phyloP scores from a whole-genome alignment of 2,888 invertebrate species.

The Dryococelus australis region DNA sequence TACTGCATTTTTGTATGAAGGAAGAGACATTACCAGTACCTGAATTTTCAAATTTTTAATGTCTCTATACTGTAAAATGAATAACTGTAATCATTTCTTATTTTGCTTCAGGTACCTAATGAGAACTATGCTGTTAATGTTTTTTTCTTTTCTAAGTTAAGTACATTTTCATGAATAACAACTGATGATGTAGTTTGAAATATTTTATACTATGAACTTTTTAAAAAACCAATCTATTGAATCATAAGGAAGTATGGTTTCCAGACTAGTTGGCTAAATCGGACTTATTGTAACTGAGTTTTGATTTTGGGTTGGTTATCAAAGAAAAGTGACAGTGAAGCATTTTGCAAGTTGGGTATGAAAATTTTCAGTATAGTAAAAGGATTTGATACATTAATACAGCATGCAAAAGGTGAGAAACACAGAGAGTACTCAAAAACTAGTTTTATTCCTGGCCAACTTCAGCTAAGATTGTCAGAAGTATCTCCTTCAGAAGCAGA shows the following conservation, averaged over 20 bases:
- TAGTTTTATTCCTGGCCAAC: neutral
- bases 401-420: conserved; percentile 8
- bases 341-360: neutral
- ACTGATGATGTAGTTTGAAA: too few species aligned
- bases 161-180: too few species aligned
- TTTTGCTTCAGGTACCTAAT: too few species aligned
- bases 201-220: neutral
- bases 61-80: too few species aligned
- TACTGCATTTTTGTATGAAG: too few species aligned
- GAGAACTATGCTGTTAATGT: too few species aligned
- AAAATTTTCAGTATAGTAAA: neutral
- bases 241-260: neutral
- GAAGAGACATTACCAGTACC: too few species aligned
- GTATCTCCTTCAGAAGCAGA: neutral
- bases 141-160: too few species aligned
- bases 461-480: neutral
- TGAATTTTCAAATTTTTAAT: too few species aligned
- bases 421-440: neutral
- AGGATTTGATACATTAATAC: neutral
- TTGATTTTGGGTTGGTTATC: neutral
- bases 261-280: neutral
- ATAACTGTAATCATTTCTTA: too few species aligned
- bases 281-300: neutral
- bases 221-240: neutral
- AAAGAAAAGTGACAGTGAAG: neutral